phyloP scores from a whole-genome alignment of 2,888 invertebrate genomes.

The Biston stratarius region DNA sequence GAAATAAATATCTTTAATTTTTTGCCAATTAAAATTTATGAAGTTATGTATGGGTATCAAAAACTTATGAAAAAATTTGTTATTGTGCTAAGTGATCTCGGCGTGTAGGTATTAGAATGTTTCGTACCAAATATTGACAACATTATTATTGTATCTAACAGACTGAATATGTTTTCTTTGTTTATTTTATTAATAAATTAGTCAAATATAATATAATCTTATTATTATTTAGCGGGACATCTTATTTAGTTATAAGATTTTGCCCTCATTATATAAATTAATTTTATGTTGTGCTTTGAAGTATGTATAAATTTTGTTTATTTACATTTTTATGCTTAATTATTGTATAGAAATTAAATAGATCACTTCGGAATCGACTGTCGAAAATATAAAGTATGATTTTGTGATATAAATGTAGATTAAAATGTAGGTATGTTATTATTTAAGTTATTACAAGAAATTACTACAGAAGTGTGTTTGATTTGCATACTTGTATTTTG shows the following conservation, averaged over 20 bases:
- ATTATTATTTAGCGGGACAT: slow-evolving; percentile 21
- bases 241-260: slow-evolving; percentile 31
- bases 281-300: slow-evolving; percentile 13
- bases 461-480: slow-evolving; percentile 41
- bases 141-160: slow-evolving; percentile 41
- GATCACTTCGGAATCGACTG: slow-evolving; percentile 35
- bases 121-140: slow-evolving; percentile 46
- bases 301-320: slow-evolving; percentile 17
- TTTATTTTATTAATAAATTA: slow-evolving; percentile 31
- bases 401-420: slow-evolving; percentile 46
- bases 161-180: slow-evolving; percentile 45
- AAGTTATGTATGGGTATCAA: slow-evolving; percentile 4
- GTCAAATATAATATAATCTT: slow-evolving; percentile 17
- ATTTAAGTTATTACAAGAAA: slow-evolving; percentile 39
- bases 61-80: slow-evolving; percentile 10
- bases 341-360: slow-evolving; percentile 20
- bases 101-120: slow-evolving; percentile 27
- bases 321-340: slow-evolving; percentile 2
- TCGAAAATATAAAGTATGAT: slow-evolving; percentile 40
- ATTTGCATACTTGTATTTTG: neutral
- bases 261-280: slow-evolving; percentile 11
- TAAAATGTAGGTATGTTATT: slow-evolving; percentile 34
- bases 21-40: slow-evolving; percentile 25
- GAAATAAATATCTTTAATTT: slow-evolving; percentile 10
- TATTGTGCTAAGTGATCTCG: slow-evolving; percentile 38